A percentile compares a stretch with the other conserved stretches of the same genome.
Evolutionary conservation across 2,888 invertebrate species (phyloP).

Genomic region (Lasioglossum morio): DNA sequence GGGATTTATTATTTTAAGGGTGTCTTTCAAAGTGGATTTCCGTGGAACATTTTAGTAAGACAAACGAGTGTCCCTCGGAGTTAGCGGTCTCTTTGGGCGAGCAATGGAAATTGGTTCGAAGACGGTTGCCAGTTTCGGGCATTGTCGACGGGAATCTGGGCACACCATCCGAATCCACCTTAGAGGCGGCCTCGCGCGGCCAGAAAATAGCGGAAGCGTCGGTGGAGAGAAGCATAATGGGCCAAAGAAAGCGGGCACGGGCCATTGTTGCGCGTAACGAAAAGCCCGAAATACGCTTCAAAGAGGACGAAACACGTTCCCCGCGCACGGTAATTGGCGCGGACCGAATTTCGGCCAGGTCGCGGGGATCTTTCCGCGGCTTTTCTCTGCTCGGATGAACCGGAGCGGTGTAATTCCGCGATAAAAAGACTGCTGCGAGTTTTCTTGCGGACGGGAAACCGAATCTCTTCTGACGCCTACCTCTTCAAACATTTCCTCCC

Average conservation of each 20-base stretch:
- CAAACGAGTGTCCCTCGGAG: neutral
- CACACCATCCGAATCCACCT: conserved; percentile 23
- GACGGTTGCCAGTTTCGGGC: neutral
- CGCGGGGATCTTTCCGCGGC: neutral
- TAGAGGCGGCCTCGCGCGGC: conserved; percentile 23
- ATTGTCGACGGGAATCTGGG: conserved; percentile 23
- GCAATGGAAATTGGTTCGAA: neutral
- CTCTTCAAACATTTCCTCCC: neutral
- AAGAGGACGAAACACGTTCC: conserved; percentile 42
- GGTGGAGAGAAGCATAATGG: conserved; percentile 29
- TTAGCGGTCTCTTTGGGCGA: neutral
- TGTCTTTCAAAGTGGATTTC: neutral
- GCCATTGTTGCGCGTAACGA: conserved; percentile 51
- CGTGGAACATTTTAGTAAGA: neutral
- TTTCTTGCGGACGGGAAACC: conserved; percentile 1
- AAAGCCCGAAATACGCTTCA: conserved; percentile 41
- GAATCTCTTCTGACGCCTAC: neutral
- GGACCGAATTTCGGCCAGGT: conserved; percentile 35
- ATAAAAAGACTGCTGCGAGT: conserved; percentile 10
- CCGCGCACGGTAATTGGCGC: conserved; percentile 41
- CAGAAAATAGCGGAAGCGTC: conserved; percentile 18
- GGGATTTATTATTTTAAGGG: neutral
- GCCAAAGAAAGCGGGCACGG: conserved; percentile 37
- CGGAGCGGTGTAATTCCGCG: conserved; percentile 4
- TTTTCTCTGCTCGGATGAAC: conserved; percentile 18